phyloP scores from a whole-genome alignment of 2,888 invertebrate species.

The Zootermopsis nevadensis region DNA sequence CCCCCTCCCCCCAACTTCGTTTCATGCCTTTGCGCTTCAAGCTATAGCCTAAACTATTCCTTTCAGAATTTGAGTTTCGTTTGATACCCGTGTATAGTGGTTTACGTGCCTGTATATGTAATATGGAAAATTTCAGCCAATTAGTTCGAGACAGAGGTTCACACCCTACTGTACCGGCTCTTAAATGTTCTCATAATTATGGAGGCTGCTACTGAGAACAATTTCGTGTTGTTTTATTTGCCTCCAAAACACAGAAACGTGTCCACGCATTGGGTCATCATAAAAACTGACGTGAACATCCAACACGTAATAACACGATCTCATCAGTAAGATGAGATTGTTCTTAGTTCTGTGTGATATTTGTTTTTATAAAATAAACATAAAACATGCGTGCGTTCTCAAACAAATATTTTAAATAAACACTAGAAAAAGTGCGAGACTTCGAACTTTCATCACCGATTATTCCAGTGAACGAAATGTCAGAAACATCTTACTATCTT shows the following conservation, averaged over 20 bases:
- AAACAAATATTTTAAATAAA: not conserved
- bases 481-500: no score
- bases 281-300: conserved; percentile 5
- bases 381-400: not conserved
- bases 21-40: not conserved
- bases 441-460: no score
- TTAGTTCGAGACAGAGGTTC: not conserved
- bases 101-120: not conserved
- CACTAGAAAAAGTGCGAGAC: no score
- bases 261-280: not conserved
- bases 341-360: not conserved
- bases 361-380: not conserved
- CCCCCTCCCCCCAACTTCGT: not conserved
- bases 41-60: not conserved
- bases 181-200: not conserved
- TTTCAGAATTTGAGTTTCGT: not conserved
- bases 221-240: not conserved
- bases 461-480: no score
- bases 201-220: not conserved
- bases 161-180: not conserved
- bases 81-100: not conserved
- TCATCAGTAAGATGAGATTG: not conserved
- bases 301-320: not conserved
- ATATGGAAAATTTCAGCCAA: not conserved
- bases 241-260: not conserved